Evolutionary conservation across 2,888 invertebrate species (phyloP), one percentile per base, ranked within the genome.

Genomic region (Operophtera brumata): DNA sequence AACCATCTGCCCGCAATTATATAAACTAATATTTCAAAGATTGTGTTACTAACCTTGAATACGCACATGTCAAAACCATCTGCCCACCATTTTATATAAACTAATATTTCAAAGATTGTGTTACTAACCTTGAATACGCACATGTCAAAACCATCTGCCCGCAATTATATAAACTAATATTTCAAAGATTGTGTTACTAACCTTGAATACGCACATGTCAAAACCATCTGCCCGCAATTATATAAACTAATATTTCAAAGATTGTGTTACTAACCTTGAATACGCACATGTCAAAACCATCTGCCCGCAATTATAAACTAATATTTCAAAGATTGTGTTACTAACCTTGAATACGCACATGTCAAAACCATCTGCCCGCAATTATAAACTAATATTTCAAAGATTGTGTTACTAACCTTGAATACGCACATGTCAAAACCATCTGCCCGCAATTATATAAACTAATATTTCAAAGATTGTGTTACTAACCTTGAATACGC

Each of bases 1-100:
- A 9, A 25, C 47, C 56, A 56, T 52, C 56, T 57, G 56, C 52
- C 45, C 10, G 13, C 46, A 57, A 52, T 57, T 52, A 57, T n/a
- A n/a, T 20, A 20, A 20, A 20, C 20, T 20, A 20, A 20, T 20
- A 20, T 20, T 20, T 20, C 20, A 20, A 20, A 20, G 20, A 4
- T 20, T 20, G 20, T 20, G 20, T 20, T 20, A 20, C 20, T 20
- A 20, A 20, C 20, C 47, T 56, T 47, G 47, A 14, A n/a, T 9
- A 37, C n/a, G 32, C 51, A 47, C 40, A 51, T 47, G 50, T 35
- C 47, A 32, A 11, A 9, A 25, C 47, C 56, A 56, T 52, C 56
- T 57, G 56, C 52, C 45, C 10, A 11, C 46, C 52, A 52, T 57
- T 52, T n/a, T n/a, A n/a, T n/a, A n/a, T 20, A 20, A 20, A 20